These are phyloP conservation scores for Ichneumoninae sp. DNA, from an alignment of 2,888 invertebrate genomes.

Conservation along the genomic window DNA sequence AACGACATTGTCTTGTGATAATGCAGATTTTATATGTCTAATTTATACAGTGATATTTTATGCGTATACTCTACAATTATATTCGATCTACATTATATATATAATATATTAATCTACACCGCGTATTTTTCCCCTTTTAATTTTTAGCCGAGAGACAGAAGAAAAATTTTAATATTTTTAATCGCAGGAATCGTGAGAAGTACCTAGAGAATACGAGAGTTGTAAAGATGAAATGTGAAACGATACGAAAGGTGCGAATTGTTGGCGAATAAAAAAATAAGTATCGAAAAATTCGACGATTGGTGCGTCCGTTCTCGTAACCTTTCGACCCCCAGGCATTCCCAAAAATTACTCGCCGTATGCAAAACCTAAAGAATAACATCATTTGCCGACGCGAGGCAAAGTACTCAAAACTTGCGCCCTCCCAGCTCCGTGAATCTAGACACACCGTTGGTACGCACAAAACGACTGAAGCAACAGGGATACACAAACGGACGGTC, in stretches of 20 bases:
- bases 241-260: constrained; percentile 17
- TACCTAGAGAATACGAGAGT: not conserved
- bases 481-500: not conserved
- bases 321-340: too few species aligned
- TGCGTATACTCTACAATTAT: constrained; percentile 56
- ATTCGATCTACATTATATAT: constrained; percentile 48
- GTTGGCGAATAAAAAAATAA: constrained; percentile 15
- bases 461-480: not conserved
- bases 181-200: constrained; percentile 9
- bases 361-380: too few species aligned
- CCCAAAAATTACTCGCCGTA: too few species aligned
- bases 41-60: constrained; percentile 70
- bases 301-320: not conserved
- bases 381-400: too few species aligned
- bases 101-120: constrained; percentile 45
- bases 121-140: constrained; percentile 43
- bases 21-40: constrained; percentile 73
- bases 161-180: constrained; percentile 30
- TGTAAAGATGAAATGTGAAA: constrained; percentile 7
- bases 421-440: too few species aligned
- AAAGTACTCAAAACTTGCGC: too few species aligned
- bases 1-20: constrained; percentile 73
- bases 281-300: not conserved
- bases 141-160: not conserved
- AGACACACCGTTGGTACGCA: not conserved